Evolutionary conservation across 2,888 invertebrate species (phyloP), one percentile per base, ranked within the genome.

Genomic region (Allophyes oxyacanthae): DNA sequence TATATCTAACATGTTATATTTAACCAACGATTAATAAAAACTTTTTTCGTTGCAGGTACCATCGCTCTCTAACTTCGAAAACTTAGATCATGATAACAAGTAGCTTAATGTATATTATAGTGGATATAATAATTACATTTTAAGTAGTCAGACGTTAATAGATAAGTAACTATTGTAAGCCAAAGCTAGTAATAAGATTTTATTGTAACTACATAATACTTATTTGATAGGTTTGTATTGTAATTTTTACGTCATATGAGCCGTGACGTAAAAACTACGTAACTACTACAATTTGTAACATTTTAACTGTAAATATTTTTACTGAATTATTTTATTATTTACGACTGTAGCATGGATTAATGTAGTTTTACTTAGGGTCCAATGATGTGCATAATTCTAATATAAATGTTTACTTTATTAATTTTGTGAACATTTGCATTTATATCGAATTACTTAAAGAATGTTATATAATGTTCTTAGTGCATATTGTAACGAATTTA

Each of bases 201-300:
- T 46, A 56, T 38, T 30, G 26, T 54, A 42, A 57, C 20, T 42
- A 46, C 14, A 25, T 43, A 55, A 9, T 52, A 20, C 20, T 9
- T 41, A 44, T 55, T 41, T 40, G 61, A 41, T 26, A 1, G 7
- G 43, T 45, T 62, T 60, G 44, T 42, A 53, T 50, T 56, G 67
- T 88, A 91, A 91, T 86, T 80, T 83, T 85, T 86, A 86, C 84
- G 90, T 89, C 89, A 85, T 71, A 78, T 90, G 91, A 92, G 91
- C 91, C 91, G 66, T 78, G 89, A 86, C 89, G 87, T 84, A 88
- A 87, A 83, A 88, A 84, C 88, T 88, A 84, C 8, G 8, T 50
- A 66, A 42, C 56, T 20, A 71, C 45, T 68, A 63, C 75, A 74
- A 64, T 74, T 61, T 54, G 15, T 26, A 49, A 45, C 33, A 52